Evolutionary conservation across 2,797 vertebrate species (phyloP).

Genomic region (Phalanger gymnotis): DNA sequence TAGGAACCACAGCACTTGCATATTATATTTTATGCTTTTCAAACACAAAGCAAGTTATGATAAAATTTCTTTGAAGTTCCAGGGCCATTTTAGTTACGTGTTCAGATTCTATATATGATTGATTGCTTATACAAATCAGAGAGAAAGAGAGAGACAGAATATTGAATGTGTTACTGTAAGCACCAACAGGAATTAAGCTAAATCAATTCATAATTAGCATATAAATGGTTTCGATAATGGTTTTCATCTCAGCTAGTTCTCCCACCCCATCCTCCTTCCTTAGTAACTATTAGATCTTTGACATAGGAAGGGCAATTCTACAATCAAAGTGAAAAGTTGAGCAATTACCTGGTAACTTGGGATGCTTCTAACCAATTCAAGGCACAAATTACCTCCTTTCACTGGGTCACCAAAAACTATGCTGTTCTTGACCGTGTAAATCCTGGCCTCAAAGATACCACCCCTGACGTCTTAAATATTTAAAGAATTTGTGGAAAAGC

Average conservation of each 20-base stretch:
- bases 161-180: background rate
- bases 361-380: background rate
- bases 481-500: constrained; percentile 9
- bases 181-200: background rate
- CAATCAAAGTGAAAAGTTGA: background rate
- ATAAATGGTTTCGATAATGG: background rate
- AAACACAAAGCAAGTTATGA: background rate
- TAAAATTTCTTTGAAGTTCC: background rate
- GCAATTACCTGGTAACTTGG: background rate
- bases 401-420: background rate
- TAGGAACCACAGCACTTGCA: background rate
- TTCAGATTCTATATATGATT: background rate
- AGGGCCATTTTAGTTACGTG: background rate
- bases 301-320: background rate
- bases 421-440: background rate
- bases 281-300: background rate
- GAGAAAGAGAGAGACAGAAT: background rate
- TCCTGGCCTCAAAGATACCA: background rate
- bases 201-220: background rate
- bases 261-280: background rate
- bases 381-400: background rate
- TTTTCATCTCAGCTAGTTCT: background rate
- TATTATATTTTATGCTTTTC: background rate
- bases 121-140: background rate
- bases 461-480: background rate